These are phyloP conservation scores for Balaeniceps rex DNA, from an alignment of 2,113 vertebrate species.

Conservation along the genomic window DNA sequence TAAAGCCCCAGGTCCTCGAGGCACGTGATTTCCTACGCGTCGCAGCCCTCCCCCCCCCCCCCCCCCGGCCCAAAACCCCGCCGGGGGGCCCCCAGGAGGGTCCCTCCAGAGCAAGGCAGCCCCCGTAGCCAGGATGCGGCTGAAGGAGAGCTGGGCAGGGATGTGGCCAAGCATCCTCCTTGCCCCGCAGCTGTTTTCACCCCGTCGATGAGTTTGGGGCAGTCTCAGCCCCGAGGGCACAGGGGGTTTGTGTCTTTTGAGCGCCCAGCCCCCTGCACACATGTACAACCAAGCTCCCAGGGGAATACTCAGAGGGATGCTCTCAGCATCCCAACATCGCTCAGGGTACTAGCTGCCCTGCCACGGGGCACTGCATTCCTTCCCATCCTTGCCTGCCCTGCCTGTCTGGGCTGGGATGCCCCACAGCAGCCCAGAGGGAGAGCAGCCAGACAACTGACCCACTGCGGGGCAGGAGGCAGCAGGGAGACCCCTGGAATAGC, in stretches of 20 bases:
- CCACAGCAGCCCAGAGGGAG: fast-evolving
- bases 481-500: not conserved
- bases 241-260: not conserved
- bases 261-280: fast-evolving
- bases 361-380: fast-evolving
- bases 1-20: not conserved
- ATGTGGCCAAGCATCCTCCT: not conserved
- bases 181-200: fast-evolving
- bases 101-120: not conserved
- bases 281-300: not conserved
- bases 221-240: not conserved
- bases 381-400: not conserved
- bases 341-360: not conserved
- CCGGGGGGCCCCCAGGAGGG: not conserved
- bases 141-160: not conserved
- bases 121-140: not conserved
- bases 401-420: not conserved
- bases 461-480: fast-evolving
- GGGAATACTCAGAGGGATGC: not conserved
- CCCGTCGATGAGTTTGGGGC: not conserved
- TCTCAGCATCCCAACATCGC: not conserved
- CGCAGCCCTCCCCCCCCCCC: not conserved
- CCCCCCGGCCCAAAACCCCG: not conserved
- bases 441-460: fast-evolving
- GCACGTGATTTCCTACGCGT: not conserved